Evolutionary conservation across 2,113 vertebrate genomes (phyloP).

Genomic region (Esox niger): DNA sequence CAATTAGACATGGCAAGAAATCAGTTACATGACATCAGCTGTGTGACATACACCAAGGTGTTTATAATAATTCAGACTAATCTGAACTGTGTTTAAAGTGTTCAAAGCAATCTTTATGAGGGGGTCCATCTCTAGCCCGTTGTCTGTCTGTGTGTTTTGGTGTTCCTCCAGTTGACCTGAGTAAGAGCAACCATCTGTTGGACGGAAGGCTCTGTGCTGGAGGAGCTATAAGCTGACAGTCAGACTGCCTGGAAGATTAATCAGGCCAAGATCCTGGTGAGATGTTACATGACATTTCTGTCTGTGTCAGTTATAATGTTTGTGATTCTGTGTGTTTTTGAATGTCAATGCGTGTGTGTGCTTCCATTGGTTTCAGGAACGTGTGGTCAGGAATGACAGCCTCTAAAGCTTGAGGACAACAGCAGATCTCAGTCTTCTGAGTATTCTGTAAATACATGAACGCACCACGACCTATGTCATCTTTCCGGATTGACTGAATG

Average conservation of each 20-base stretch:
- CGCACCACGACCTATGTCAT: no score
- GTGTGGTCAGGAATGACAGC: no score
- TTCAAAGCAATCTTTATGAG: background rate
- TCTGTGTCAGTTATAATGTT: background rate
- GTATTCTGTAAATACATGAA: background rate
- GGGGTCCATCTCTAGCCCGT: background rate
- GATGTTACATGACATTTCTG: slow-evolving; percentile 46
- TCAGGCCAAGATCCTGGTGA: slow-evolving; percentile 50
- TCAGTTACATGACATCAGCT: background rate
- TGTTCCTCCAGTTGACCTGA: slow-evolving; percentile 31
- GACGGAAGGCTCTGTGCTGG: slow-evolving; percentile 1
- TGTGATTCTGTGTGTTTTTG: background rate
- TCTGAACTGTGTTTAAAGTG: background rate
- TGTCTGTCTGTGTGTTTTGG: slow-evolving; percentile 13
- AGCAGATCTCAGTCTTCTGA: background rate
- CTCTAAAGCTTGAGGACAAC: background rate
- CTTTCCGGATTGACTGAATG: no score
- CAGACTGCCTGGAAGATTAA: slow-evolving; percentile 44
- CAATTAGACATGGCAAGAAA: background rate
- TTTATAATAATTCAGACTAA: no score
- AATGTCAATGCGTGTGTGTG: background rate
- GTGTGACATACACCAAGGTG: background rate
- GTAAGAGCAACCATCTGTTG: slow-evolving; percentile 57
- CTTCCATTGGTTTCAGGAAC: no score
- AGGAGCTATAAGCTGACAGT: slow-evolving; percentile 18